Conservation (phyloP, 2,797 vertebrate species). For the Lutjanus argentimaculatus region DNA sequence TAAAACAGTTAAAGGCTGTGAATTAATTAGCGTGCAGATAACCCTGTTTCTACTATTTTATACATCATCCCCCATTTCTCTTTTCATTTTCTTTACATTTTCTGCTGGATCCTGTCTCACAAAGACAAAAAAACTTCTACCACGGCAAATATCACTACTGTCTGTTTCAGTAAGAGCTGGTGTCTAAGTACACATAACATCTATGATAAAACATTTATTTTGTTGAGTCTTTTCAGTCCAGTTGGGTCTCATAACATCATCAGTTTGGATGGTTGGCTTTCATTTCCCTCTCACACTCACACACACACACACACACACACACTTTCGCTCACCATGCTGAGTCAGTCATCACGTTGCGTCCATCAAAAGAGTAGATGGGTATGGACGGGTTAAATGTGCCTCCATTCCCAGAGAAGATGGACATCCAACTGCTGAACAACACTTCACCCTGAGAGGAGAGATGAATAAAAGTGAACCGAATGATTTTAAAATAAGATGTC, state of each 20-base stretch:
- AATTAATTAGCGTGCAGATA: too few relatives aligned
- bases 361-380: conserved; percentile 95
- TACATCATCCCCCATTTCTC: background rate
- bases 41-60: too few relatives aligned
- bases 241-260: background rate
- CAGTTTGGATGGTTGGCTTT: background rate
- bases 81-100: too few relatives aligned
- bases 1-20: too few relatives aligned
- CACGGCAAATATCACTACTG: background rate
- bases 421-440: conserved; percentile 93
- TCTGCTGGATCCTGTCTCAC: background rate
- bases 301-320: too few relatives aligned
- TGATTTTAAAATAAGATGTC: background rate
- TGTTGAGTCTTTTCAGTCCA: background rate
- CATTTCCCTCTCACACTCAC: background rate
- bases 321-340: conserved; percentile 89
- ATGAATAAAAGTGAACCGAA: background rate
- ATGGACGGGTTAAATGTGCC: conserved; percentile 87
- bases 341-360: conserved; percentile 91
- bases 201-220: background rate
- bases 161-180: background rate
- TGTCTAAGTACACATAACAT: background rate
- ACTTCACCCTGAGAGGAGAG: conserved; percentile 87
- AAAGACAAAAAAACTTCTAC: background rate
- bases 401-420: conserved; percentile 92